These are phyloP conservation scores for Coleophora deauratella DNA, from an alignment of 2,888 invertebrate genomes.

Conservation along the genomic window DNA sequence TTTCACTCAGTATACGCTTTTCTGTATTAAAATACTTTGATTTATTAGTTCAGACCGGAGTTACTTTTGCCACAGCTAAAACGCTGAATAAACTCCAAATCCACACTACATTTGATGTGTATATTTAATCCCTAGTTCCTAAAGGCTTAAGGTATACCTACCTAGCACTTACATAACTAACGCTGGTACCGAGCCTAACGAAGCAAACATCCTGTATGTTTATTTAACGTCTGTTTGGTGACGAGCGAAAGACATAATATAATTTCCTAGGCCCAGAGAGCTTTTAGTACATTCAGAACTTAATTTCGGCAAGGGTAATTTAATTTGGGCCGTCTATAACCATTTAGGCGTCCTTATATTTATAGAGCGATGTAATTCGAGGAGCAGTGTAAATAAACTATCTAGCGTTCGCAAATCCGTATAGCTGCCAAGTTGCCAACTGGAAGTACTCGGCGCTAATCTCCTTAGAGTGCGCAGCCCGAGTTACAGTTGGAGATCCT, in stretches of 20 bases:
- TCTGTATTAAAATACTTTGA: too few relatives aligned
- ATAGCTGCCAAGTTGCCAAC: conserved; percentile 9
- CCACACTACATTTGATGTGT: too few relatives aligned
- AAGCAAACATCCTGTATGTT: conserved; percentile 26
- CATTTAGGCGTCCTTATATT: background rate
- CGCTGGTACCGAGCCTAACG: conserved; percentile 15
- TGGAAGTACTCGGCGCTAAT: conserved; percentile 24
- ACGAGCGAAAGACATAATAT: conserved; percentile 23
- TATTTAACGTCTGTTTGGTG: conserved; percentile 15
- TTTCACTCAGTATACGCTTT: too few relatives aligned
- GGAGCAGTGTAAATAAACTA: conserved; percentile 22
- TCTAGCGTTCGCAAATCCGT: conserved; percentile 28
- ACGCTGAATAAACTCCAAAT: too few relatives aligned
- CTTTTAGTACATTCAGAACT: too few relatives aligned
- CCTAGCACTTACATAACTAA: conserved; percentile 16
- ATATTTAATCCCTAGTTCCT: too few relatives aligned
- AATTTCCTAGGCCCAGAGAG: conserved; percentile 21
- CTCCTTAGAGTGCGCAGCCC: conserved; percentile 29
- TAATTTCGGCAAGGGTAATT: too few relatives aligned
- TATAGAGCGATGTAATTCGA: conserved; percentile 6
- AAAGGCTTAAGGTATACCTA: too few relatives aligned
- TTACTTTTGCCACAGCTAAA: too few relatives aligned
- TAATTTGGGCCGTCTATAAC: too few relatives aligned
- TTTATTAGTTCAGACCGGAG: too few relatives aligned
- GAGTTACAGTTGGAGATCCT: conserved; percentile 10